A percentile compares a stretch with the other conserved stretches of the same genome.
Evolutionary conservation across 1,140 invertebrate genomes (phyloP).

Genomic region (Orchestia grillus): DNA sequence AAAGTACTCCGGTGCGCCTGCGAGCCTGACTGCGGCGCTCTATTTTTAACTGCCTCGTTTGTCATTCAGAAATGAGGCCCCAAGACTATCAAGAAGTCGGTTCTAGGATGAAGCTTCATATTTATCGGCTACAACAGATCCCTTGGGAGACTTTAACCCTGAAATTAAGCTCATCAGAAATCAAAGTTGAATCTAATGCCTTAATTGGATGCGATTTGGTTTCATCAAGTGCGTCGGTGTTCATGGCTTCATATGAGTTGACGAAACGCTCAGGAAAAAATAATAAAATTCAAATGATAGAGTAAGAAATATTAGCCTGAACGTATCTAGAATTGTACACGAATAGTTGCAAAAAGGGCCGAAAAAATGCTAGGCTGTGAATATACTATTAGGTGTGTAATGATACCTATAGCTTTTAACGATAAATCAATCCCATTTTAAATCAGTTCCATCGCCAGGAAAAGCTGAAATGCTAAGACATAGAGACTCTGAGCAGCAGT

Average conservation of each 20-base stretch:
- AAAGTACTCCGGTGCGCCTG: background rate
- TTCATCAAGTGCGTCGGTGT: background rate
- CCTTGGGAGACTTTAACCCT: background rate
- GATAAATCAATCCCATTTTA: no score
- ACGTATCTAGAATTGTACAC: background rate
- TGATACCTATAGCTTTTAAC: no score
- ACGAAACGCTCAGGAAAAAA: background rate
- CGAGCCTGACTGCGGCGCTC: background rate
- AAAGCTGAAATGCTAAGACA: no score
- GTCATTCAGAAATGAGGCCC: background rate
- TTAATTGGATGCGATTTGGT: background rate
- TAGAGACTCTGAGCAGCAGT: no score
- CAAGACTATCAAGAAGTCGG: background rate
- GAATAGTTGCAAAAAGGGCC: background rate
- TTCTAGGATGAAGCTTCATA: background rate
- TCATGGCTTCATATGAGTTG: background rate
- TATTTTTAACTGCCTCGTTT: slow-evolving; percentile 1
- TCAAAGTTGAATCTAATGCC: background rate
- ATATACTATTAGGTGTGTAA: background rate
- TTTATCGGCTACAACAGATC: background rate
- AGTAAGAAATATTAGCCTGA: background rate
- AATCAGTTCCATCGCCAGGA: no score
- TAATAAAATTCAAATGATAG: background rate
- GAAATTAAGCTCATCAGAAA: background rate
- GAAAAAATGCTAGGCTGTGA: background rate